Evolutionary conservation across 2,113 vertebrate genomes (phyloP).

Genomic region (Chionomys nivalis): DNA sequence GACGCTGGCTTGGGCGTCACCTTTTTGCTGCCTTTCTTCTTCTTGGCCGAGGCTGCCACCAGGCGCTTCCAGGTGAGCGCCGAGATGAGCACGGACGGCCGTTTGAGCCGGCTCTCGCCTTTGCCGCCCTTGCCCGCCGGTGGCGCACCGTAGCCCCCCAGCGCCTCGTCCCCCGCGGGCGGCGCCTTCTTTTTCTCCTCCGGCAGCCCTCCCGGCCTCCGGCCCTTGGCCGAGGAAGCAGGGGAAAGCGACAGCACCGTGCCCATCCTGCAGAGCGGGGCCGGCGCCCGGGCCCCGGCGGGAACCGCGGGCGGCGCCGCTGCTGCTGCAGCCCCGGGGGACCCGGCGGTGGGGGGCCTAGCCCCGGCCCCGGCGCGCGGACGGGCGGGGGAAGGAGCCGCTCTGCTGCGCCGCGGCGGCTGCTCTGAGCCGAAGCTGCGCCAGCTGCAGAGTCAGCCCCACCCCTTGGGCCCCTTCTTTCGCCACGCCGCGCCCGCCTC

Average conservation of each 20-base stretch:
- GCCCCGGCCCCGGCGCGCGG: constrained; percentile 72
- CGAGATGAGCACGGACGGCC: constrained; percentile 92
- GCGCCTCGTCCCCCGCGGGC: constrained; percentile 82
- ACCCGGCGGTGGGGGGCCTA: constrained; percentile 55
- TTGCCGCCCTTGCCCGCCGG: constrained; percentile 85
- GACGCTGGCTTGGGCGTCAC: constrained; percentile 90
- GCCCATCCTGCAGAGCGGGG: constrained; percentile 90
- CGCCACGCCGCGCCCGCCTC: constrained; percentile 70
- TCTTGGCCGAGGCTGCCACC: constrained; percentile 92
- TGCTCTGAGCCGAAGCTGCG: constrained; percentile 71
- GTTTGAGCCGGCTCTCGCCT: constrained; percentile 92
- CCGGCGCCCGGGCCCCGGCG: constrained; percentile 79
- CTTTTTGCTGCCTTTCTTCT: constrained; percentile 94
- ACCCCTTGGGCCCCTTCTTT: constrained; percentile 72
- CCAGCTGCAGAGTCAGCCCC: constrained; percentile 81
- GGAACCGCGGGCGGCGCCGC: constrained; percentile 58
- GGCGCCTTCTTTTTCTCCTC: constrained; percentile 82
- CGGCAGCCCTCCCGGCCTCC: constrained; percentile 78
- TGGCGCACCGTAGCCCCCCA: constrained; percentile 81
- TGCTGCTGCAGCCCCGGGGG: constrained; percentile 56
- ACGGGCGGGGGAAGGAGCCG: constrained; percentile 33
- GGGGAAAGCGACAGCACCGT: constrained; percentile 94
- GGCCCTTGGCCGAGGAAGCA: constrained; percentile 85
- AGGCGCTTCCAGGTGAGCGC: constrained; percentile 94
- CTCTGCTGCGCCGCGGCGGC: constrained; percentile 50